Base-by-base conservation (phyloP, 2,113 vertebrate species). In the Ptyas mucosa region DNA sequence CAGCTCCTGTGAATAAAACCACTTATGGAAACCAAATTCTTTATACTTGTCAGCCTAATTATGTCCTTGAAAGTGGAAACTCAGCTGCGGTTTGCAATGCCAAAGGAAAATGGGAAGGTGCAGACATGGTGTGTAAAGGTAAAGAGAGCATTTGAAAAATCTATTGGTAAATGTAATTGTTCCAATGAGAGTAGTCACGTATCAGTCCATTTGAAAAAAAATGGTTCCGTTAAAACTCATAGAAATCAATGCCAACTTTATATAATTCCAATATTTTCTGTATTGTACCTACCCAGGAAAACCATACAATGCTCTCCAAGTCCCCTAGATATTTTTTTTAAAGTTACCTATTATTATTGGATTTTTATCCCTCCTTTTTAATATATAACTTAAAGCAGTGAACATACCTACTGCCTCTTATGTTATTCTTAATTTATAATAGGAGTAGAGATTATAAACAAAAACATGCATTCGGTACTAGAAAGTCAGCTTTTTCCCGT, bases 51-150 rank as follows among this genome's bases (percentile, higher is more conserved):
- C 20, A 8, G n/a, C 75, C 2, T 85, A 96, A 96, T 26, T 97
- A 95, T 81, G 61, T 96, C 24, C 39, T 90, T 39, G 94, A 95
- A 43, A 96, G 94, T 0, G 91, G 96, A 24, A 96, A 87, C 53
- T 7, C 0, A 46, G 94, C 91, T 90, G 95, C 93, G 24, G 85
- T 96, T 90, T 97, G 97, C 94, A 96, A 91, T 92, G 95, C 96
- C 69, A 64, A 0, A 26, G 96, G 97, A 61, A 87, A 81, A 11
- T 98, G 97, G 97, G 93, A 96, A 85, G 94, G 95, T 51, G 23
- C 49, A 57, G 92, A 93, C 88, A 75, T 97, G 64, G 92, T 97
- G 29, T 97, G 97, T 95, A 96, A 94, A 97, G 97, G 97, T 97
- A 96, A 96, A 88, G 23, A 14, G 86, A 64, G 89, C 39, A n/a